phyloP scores from a whole-genome alignment of 2,797 vertebrate species.

The Kryptopterus vitreolus region DNA sequence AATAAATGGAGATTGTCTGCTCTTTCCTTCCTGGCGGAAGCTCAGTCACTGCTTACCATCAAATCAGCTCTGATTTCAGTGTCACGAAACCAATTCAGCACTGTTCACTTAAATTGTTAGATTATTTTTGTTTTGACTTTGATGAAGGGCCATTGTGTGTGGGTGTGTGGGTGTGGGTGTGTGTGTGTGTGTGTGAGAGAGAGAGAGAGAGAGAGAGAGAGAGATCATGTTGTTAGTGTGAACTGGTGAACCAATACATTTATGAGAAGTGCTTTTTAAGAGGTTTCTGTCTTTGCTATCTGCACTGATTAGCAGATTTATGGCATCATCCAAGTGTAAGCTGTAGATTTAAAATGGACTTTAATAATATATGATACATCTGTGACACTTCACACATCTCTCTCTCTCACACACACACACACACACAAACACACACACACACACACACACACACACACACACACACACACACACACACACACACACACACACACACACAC shows the following conservation, averaged over 20 bases:
- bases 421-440: not conserved
- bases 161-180: not conserved
- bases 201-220: no score
- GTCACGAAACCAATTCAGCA: not conserved
- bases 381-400: not conserved
- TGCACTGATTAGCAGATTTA: slow-evolving; percentile 64
- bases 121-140: slow-evolving; percentile 9
- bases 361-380: slow-evolving; percentile 2
- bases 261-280: slow-evolving; percentile 30
- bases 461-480: not conserved
- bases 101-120: not conserved
- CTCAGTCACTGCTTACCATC: not conserved
- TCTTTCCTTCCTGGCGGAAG: not conserved
- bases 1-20: not conserved
- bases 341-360: not conserved
- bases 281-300: slow-evolving; percentile 14
- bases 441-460: not conserved
- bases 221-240: not conserved
- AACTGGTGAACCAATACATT: slow-evolving; percentile 6
- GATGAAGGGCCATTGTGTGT: slow-evolving; percentile 12
- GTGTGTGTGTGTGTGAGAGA: not conserved
- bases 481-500: no score
- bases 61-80: slow-evolving; percentile 9
- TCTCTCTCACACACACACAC: no score
- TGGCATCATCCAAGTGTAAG: slow-evolving; percentile 54